Evolutionary conservation across 2,113 vertebrate species (phyloP), one percentile per base, ranked within the genome.

Genomic region (Lepus americanus): DNA sequence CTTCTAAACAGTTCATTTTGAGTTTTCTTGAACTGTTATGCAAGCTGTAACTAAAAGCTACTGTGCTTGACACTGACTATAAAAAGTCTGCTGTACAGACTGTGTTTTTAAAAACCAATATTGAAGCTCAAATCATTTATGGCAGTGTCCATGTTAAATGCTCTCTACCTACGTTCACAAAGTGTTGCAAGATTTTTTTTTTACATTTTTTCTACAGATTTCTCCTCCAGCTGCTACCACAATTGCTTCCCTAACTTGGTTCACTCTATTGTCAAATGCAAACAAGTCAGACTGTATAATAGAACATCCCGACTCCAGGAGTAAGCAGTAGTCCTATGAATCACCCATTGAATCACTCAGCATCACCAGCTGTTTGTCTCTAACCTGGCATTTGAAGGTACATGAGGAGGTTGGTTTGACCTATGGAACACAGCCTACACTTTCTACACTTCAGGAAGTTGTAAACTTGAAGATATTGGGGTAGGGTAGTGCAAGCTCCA

Each of bases 11-110:
- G 96, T 97, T 97, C 94, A 95, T 92, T 97, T 96, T 90, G 95
- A 97, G 97, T 97, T 96, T 93, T 97, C 97, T 96, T 97, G 95
- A 97, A 96, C 95, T 97, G 96, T 96, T 97, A 97, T 93, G 87
- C 87, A 97, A 97, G 96, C 97, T 97, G 94, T 97, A 97, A 97
- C 97, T 96, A 97, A 97, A 97, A 97, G 96, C 33, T 73, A 97
- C 96, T 97, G 66, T 79, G 96, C 74, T 97, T 97, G 97, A 97
- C 96, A 97, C 87, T 81, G 67, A 95, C 95, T 97, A 96, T 95
- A 97, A 97, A 97, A 97, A 97, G 97, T 97, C 91, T 87, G 94
- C 96, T 95, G 95, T 96, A 95, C 97, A 97, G 97, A 97, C 95
- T 97, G 96, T 97, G 90, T 95, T 97, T 96, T 97, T 87, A 77